Base-by-base conservation (phyloP, 2,888 invertebrate genomes). In the Prostheceraeus crozeri region DNA sequence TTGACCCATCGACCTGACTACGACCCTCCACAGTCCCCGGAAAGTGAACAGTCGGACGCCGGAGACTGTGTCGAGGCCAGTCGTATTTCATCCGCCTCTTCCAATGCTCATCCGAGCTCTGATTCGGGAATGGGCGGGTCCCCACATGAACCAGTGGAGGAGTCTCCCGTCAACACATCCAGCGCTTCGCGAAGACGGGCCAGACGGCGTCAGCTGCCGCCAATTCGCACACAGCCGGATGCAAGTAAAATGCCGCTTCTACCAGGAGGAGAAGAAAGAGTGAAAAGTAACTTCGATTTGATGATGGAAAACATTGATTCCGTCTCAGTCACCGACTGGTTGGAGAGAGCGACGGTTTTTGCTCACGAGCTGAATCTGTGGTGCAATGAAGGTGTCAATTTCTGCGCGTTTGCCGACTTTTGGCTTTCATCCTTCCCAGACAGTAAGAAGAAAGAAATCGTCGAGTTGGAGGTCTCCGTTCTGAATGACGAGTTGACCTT, bases 401-500 rank as follows among this genome's bases (percentile, higher is more conserved):
- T 72, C 67, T 70, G 74, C 19, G 66, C 69, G 54, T 73, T 75
- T 68, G 70, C 72, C 53, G 74, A 75, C 63, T 74, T 75, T 63
- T 75, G 74, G 74, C 66, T 75, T 19, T 66, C 69, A 3, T 68
- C 70, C 27, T 72, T 75, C 61, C 68, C 69, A 8, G 71, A 71
- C 61, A 51, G 63, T 35, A 69, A 72, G 53, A 70, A 70, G 57
- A 65, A 67, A 27, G 71, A 73, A 52, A 71, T 75, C 27, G 70
- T 72, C 62, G 67, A 71, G 36, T 64, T 74, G 62, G 74, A 74
- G 64, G n/a, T n/a, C n/a, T n/a, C n/a, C n/a, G n/a, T n/a, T n/a
- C n/a, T n/a, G n/a, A n/a, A n/a, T n/a, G n/a, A n/a, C n/a, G n/a
- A n/a, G n/a, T n/a, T n/a, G n/a, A n/a, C n/a, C n/a, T n/a, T n/a